Percentiles rank a stretch among this genome's conserved stretches.
Evolutionary conservation across 2,888 invertebrate genomes (phyloP).

Genomic region (Meteorus cinctellus): DNA sequence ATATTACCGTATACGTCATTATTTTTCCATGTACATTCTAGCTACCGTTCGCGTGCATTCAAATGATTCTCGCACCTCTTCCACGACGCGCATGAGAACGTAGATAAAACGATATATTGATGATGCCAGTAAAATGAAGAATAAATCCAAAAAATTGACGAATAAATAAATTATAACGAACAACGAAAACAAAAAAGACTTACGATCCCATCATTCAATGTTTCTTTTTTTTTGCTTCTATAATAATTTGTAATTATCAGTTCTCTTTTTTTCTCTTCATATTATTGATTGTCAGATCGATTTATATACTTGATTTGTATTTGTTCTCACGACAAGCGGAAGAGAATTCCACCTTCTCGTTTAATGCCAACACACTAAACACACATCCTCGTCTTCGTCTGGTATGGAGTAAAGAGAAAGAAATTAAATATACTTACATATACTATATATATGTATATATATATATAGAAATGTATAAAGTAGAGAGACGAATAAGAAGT

Average conservation of each 20-base stretch:
- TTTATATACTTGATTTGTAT: conserved; percentile 15
- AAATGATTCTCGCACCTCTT: conserved; percentile 26
- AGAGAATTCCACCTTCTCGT: conserved; percentile 20
- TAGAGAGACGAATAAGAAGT: conserved; percentile 36
- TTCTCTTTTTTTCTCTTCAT: neutral
- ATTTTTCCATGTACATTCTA: conserved; percentile 6
- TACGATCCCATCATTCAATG: neutral
- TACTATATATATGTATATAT: neutral
- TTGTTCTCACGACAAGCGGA: conserved; percentile 38
- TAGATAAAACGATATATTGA: conserved; percentile 8
- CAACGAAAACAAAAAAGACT: neutral
- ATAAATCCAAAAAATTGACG: too few species aligned
- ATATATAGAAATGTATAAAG: conserved; percentile 22
- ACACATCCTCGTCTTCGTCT: neutral
- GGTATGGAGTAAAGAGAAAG: neutral
- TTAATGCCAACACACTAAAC: conserved; percentile 16
- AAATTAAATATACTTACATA: neutral
- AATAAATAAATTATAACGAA: neutral
- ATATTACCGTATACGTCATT: conserved; percentile 22
- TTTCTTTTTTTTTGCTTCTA: conserved; percentile 3
- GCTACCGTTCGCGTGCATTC: conserved; percentile 37
- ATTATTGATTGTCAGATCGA: neutral
- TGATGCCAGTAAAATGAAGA: neutral
- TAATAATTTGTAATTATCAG: neutral
- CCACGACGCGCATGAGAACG: neutral